Conservation (phyloP, 2,113 vertebrate genomes). For the Sceloporus tristichus region DNA sequence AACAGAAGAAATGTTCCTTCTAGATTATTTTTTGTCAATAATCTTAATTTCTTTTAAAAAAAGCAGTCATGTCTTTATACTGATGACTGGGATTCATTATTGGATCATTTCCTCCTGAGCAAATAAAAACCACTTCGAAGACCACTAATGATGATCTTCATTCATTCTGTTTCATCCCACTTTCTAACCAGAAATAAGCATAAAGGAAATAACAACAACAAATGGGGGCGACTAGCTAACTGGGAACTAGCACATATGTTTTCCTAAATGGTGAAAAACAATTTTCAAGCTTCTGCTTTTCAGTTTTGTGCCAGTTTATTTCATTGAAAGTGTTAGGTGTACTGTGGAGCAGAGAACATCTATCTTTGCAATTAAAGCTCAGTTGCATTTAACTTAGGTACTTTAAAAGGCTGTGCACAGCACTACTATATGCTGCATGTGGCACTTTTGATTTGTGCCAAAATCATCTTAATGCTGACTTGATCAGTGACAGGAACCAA, state of each 20-base stretch:
- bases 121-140: neutral
- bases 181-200: neutral
- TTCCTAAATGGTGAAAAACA: neutral
- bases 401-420: neutral
- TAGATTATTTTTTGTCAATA: neutral
- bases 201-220: neutral
- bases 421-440: neutral
- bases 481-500: no score
- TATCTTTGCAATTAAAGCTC: neutral
- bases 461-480: no score
- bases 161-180: neutral
- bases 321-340: neutral
- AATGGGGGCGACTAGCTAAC: neutral
- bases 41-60: neutral
- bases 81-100: neutral
- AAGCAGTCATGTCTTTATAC: neutral
- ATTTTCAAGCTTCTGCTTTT: neutral
- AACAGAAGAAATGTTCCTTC: neutral
- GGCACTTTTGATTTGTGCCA: no score
- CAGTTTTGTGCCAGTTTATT: no score
- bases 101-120: neutral
- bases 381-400: neutral
- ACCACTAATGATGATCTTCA: neutral
- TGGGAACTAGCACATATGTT: neutral
- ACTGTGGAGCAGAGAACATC: slow-evolving; percentile 8